A percentile compares a stretch with the other conserved stretches of the same genome.
Evolutionary conservation across 2,888 invertebrate genomes (phyloP).

Genomic region (Uropetala carovei): DNA sequence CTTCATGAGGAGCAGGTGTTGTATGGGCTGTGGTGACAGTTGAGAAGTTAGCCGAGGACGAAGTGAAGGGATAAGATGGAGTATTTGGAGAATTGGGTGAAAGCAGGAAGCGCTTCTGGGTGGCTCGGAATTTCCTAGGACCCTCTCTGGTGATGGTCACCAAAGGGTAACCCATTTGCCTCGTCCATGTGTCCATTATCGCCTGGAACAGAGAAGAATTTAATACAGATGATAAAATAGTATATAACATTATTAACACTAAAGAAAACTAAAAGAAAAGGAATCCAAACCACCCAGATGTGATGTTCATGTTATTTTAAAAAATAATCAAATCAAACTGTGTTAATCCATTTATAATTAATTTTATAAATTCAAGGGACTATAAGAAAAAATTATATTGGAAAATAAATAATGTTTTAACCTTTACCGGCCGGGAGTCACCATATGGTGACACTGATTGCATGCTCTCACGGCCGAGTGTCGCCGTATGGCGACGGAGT

Average conservation of each 20-base stretch:
- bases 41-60: conserved; percentile 36
- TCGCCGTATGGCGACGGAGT: too few species aligned
- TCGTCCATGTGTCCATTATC: conserved; percentile 89
- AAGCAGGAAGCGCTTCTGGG: conserved; percentile 74
- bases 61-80: conserved; percentile 45
- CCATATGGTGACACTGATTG: too few species aligned
- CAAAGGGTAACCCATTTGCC: conserved; percentile 89
- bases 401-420: too few species aligned
- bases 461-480: too few species aligned
- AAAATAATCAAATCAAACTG: neutral
- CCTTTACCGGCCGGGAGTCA: too few species aligned
- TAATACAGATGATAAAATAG: neutral
- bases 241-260: neutral
- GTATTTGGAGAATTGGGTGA: conserved; percentile 40
- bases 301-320: neutral
- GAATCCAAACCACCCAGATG: neutral
- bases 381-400: too few species aligned
- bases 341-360: too few species aligned
- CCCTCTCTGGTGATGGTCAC: conserved; percentile 81
- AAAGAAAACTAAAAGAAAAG: neutral
- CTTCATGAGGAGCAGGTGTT: conserved; percentile 68
- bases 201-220: conserved; percentile 73
- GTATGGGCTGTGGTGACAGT: neutral
- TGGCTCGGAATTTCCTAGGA: conserved; percentile 78
- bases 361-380: too few species aligned